phyloP scores from a whole-genome alignment of 2,888 invertebrate genomes.

The Drosophila mimica region DNA sequence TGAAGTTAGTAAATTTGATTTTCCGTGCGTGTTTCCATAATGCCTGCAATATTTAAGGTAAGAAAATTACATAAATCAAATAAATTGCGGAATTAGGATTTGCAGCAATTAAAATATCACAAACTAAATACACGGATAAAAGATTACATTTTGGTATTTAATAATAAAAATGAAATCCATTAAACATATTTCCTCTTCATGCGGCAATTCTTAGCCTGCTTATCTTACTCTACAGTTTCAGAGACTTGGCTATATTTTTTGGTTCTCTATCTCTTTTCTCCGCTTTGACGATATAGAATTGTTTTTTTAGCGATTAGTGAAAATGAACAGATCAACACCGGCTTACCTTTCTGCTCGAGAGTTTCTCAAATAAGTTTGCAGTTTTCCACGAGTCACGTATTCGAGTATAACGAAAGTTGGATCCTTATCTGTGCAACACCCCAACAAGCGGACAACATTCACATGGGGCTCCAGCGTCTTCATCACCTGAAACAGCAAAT shows the following conservation, averaged over 20 bases:
- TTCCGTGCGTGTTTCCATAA: conserved; percentile 86
- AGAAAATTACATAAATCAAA: not conserved
- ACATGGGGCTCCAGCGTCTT: conserved; percentile 95
- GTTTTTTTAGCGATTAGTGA: too few species aligned
- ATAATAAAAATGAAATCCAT: too few species aligned
- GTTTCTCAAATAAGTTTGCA: conserved; percentile 94
- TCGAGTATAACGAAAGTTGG: conserved; percentile 97
- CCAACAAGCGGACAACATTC: conserved; percentile 94
- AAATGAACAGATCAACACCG: not conserved
- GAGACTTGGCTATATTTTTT: not conserved
- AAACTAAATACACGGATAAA: not conserved
- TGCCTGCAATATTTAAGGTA: conserved; percentile 70
- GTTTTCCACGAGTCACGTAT: conserved; percentile 94
- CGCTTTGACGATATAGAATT: too few species aligned
- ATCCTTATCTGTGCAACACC: conserved; percentile 96
- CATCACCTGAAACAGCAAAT: conserved; percentile 89
- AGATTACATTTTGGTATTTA: not conserved
- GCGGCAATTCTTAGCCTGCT: not conserved
- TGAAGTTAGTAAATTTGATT: conserved; percentile 92
- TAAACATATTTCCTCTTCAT: too few species aligned
- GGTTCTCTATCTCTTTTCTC: not conserved
- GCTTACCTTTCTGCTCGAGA: conserved; percentile 91
- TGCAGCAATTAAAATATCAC: not conserved
- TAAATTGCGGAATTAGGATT: not conserved
- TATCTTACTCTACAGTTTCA: not conserved